phyloP scores from a whole-genome alignment of 2,888 invertebrate species.

The Atethmia centrago region DNA sequence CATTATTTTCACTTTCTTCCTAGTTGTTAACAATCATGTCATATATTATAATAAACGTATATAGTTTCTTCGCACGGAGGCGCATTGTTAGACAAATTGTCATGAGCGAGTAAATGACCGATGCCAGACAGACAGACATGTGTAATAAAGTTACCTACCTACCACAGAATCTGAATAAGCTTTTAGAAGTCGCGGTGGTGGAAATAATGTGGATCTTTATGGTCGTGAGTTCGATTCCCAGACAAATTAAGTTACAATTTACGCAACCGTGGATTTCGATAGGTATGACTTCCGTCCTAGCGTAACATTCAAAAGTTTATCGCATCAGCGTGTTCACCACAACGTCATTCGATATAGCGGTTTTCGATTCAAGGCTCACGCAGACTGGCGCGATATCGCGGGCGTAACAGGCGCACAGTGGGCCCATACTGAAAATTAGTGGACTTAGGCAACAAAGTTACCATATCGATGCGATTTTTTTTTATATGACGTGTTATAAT shows the following conservation, averaged over 20 bases:
- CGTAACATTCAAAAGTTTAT: neutral
- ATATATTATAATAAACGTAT: slow-evolving; percentile 3
- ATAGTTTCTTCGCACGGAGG: slow-evolving; percentile 41
- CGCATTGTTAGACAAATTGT: slow-evolving; percentile 54
- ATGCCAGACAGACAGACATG: slow-evolving; percentile 15
- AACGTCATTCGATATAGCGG: neutral
- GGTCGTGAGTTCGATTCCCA: too few relatives aligned
- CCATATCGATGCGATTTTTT: too few relatives aligned
- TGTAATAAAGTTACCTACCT: slow-evolving; percentile 16
- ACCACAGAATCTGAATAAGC: slow-evolving; percentile 21
- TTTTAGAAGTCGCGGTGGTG: slow-evolving; percentile 3
- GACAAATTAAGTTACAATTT: too few relatives aligned
- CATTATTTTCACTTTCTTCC: slow-evolving; percentile 28
- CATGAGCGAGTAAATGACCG: slow-evolving; percentile 42
- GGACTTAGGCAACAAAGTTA: too few relatives aligned
- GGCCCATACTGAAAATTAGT: too few relatives aligned
- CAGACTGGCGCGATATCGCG: too few relatives aligned
- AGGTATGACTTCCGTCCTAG: neutral
- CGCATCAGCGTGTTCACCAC: neutral
- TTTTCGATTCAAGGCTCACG: neutral
- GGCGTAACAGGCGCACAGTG: too few relatives aligned
- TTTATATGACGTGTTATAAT: too few relatives aligned
- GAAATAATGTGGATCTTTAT: neutral
- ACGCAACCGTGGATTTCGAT: too few relatives aligned
- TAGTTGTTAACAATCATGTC: slow-evolving; percentile 17